A percentile compares a stretch with the other conserved stretches of the same genome.
phyloP scores from a whole-genome alignment of 2,888 invertebrate species.

The Rhagonycha fulva region DNA sequence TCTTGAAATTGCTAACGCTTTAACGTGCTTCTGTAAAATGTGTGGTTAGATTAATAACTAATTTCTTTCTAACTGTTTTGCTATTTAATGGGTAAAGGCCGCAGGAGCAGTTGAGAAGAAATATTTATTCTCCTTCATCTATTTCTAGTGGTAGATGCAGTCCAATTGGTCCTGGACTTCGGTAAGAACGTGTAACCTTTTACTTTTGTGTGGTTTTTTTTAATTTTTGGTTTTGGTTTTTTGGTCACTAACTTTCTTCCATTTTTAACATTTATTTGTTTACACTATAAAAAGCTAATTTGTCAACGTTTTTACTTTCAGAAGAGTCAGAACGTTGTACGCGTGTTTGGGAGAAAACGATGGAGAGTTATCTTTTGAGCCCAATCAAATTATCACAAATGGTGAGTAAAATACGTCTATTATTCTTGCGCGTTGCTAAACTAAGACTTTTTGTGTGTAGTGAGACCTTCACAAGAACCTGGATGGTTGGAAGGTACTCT shows the following conservation, averaged over 20 bases:
- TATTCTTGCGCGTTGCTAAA: not conserved
- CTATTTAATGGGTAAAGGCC: slow-evolving; percentile 25
- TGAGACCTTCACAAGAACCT: slow-evolving; percentile 89
- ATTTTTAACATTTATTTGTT: not conserved
- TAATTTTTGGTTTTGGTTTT: not conserved
- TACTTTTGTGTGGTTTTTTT: not conserved
- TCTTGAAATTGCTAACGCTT: not conserved
- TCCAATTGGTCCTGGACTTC: slow-evolving; percentile 43
- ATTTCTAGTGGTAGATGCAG: slow-evolving; percentile 50
- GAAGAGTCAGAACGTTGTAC: slow-evolving; percentile 91
- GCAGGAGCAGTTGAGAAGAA: slow-evolving; percentile 43
- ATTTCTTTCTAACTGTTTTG: slow-evolving; percentile 13
- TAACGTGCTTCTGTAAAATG: not conserved
- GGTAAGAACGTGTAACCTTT: slow-evolving; percentile 37
- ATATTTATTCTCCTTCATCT: slow-evolving; percentile 47
- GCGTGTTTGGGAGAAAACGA: slow-evolving; percentile 96
- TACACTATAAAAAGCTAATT: not conserved
- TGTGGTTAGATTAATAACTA: slow-evolving; percentile 2
- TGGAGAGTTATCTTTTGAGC: slow-evolving; percentile 96
- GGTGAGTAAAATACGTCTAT: slow-evolving; percentile 63
- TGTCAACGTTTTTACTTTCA: slow-evolving; percentile 48
- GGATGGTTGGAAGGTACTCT: slow-evolving; percentile 97
- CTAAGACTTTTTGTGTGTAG: slow-evolving; percentile 58
- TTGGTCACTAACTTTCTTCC: not conserved
- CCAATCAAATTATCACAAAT: slow-evolving; percentile 96